Conservation (phyloP, 64 coral and sea anemone species). For the Platygyra sinensis region DNA sequence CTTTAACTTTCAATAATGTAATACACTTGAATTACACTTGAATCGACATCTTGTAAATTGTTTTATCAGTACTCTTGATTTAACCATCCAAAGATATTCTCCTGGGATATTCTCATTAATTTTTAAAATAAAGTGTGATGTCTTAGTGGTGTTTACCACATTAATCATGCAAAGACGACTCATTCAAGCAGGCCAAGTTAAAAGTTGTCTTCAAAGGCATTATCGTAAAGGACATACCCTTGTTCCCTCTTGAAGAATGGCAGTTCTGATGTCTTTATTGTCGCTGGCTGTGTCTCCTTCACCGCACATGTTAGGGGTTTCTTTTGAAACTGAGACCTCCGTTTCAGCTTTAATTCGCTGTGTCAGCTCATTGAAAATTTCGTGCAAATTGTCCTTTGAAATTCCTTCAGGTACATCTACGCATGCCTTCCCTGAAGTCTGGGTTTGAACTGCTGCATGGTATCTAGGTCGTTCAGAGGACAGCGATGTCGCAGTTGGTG, state of each 20-base stretch:
- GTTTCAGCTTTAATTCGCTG: neutral
- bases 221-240: neutral
- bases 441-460: slow-evolving; percentile 31
- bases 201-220: neutral
- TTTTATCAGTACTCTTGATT: too few relatives aligned
- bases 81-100: too few relatives aligned
- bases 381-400: neutral
- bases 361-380: slow-evolving; percentile 17
- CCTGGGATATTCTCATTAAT: too few relatives aligned
- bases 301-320: too few relatives aligned
- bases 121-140: too few relatives aligned
- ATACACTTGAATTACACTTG: too few relatives aligned
- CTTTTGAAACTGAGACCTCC: too few relatives aligned
- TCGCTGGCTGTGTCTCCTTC: too few relatives aligned
- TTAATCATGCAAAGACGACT: too few relatives aligned
- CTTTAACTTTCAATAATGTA: too few relatives aligned
- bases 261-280: neutral
- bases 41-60: too few relatives aligned
- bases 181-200: neutral
- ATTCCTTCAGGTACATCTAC: neutral
- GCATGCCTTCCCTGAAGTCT: slow-evolving; percentile 7
- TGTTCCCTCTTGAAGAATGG: neutral
- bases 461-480: slow-evolving; percentile 48
- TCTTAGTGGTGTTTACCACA: too few relatives aligned
- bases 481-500: slow-evolving; percentile 16